A percentile compares a stretch with the other conserved stretches of the same genome.
phyloP scores from a whole-genome alignment of 1,140 invertebrate genomes.

The Tribolium castaneum region DNA sequence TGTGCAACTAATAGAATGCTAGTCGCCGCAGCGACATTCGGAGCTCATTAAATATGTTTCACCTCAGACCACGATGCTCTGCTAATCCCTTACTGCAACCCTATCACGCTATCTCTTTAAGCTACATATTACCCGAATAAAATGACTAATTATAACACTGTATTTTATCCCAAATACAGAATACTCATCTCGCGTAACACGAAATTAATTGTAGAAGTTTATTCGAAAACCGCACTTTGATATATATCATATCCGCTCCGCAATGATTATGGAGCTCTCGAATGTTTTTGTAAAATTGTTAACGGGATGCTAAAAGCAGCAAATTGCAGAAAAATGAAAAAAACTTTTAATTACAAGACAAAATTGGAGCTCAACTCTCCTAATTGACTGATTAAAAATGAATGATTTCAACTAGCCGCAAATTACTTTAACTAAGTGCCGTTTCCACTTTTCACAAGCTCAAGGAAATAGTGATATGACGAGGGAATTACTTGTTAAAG shows the following conservation, averaged over 20 bases:
- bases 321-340: constrained; percentile 31
- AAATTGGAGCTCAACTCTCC: constrained; percentile 13
- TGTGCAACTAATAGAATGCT: constrained; percentile 19
- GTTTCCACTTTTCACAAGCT: background rate
- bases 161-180: constrained; percentile 19
- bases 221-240: constrained; percentile 25
- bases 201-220: constrained; percentile 28
- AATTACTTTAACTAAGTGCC: constrained; percentile 24
- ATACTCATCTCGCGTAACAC: background rate
- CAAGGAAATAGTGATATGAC: constrained; percentile 28
- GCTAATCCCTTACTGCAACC: constrained; percentile 13
- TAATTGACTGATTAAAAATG: constrained; percentile 32
- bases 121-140: constrained; percentile 3
- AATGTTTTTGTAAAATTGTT: constrained; percentile 3
- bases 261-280: background rate
- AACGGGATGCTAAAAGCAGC: background rate
- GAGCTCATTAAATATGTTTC: constrained; percentile 35
- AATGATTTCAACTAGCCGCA: constrained; percentile 18
- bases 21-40: constrained; percentile 20
- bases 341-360: constrained; percentile 32
- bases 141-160: constrained; percentile 22
- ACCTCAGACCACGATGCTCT: constrained; percentile 21
- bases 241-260: constrained; percentile 10
- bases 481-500: constrained; percentile 20
- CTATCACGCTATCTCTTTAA: constrained; percentile 17